These are phyloP conservation scores for Stratiolaelaps scimitus DNA, from an alignment of 1,140 invertebrate genomes.

Conservation along the genomic window DNA sequence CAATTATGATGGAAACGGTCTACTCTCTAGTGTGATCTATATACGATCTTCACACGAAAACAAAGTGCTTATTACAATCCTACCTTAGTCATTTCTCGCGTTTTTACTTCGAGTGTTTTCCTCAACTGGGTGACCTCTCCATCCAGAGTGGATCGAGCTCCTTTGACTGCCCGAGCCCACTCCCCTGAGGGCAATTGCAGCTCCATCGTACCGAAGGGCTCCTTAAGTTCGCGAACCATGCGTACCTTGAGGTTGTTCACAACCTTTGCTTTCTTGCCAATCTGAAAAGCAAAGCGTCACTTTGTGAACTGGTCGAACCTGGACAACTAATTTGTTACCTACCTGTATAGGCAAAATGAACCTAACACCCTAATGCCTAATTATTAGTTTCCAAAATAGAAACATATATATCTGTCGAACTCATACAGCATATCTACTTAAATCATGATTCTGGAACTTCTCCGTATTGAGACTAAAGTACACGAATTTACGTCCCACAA, in stretches of 20 bases:
- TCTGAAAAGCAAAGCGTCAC: background rate
- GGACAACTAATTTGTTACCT: too few relatives aligned
- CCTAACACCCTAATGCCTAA: too few relatives aligned
- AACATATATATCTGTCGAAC: too few relatives aligned
- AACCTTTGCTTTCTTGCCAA: conserved; percentile 4
- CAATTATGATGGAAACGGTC: too few relatives aligned
- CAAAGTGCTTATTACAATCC: background rate
- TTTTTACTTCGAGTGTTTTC: background rate
- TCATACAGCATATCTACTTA: too few relatives aligned
- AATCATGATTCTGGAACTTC: too few relatives aligned
- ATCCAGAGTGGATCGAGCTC: background rate
- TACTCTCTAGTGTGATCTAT: too few relatives aligned
- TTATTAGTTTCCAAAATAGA: too few relatives aligned
- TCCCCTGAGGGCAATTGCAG: background rate
- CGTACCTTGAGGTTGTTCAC: background rate
- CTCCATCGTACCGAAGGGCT: background rate
- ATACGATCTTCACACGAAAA: too few relatives aligned
- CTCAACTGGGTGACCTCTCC: background rate
- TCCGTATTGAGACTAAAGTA: too few relatives aligned
- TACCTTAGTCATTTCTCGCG: conserved; percentile 17
- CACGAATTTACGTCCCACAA: too few relatives aligned
- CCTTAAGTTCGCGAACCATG: background rate
- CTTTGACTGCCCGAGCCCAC: background rate
- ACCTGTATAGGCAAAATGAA: too few relatives aligned
- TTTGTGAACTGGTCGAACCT: background rate